Evolutionary conservation across 2,888 invertebrate species (phyloP), one percentile per base, ranked within the genome.

Genomic region (Aromia moschata): DNA sequence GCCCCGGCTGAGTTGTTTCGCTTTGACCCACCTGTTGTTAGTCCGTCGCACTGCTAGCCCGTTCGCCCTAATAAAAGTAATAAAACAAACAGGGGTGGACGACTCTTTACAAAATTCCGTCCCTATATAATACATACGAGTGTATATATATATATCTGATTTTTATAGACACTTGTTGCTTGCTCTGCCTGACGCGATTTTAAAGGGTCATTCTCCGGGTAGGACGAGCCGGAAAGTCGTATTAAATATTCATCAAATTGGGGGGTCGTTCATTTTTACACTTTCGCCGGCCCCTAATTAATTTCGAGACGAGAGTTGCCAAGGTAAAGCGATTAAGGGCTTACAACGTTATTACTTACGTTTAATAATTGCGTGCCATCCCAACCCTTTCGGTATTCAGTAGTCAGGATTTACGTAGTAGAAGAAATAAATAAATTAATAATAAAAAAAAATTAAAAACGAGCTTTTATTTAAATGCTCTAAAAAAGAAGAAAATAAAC

Each of bases 101-200:
- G 62, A 77, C 77, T 76, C 75, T 75, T 76, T 76, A 74, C 73
- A 75, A 76, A 75, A 77, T 75, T 75, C 68, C 71, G 69, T 73
- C 75, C 64, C n/a, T n/a, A n/a, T n/a, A n/a, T n/a, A n/a, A n/a
- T n/a, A n/a, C n/a, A n/a, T n/a, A n/a, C n/a, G n/a, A n/a, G n/a
- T n/a, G n/a, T n/a, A n/a, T n/a, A n/a, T n/a, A n/a, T n/a, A n/a
- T 65, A 77, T 78, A 77, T 77, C 77, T 75, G 77, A 78, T 78
- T 77, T 78, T 77, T 77, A 78, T 78, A 72, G 77, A 76, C 77
- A 77, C 77, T 78, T 78, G 79, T 78, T 77, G 77, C 79, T 69
- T 71, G 43, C 55, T 60, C 58, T 57, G 60, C 64, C 68, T 68
- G 69, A 69, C 73, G 68, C 72, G 71, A 72, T 72, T 73, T 73